phyloP scores from a whole-genome alignment of 2,888 invertebrate species.

The Spialia ferax region DNA sequence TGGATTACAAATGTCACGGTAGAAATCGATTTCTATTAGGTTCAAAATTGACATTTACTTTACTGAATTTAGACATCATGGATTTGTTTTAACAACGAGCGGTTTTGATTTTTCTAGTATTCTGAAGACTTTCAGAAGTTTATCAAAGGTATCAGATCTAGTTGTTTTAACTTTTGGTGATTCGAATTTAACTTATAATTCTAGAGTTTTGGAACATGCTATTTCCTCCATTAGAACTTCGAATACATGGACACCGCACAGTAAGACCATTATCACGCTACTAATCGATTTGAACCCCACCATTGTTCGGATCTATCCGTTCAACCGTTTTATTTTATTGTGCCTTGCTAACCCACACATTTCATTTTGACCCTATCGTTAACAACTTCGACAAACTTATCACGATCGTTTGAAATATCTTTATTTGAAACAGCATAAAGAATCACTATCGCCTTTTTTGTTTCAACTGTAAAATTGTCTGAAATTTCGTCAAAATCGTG shows the following conservation, averaged over 20 bases:
- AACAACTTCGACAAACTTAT: conserved; percentile 29
- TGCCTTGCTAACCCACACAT: conserved; percentile 68
- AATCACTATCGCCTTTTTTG: not conserved
- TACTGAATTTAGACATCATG: not conserved
- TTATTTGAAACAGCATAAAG: conserved; percentile 15
- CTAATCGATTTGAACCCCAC: conserved; percentile 83
- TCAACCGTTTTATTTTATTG: conserved; percentile 83
- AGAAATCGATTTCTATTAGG: conserved; percentile 23
- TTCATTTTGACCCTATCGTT: conserved; percentile 61
- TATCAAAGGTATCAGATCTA: too few relatives aligned
- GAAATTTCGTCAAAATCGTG: conserved; percentile 21
- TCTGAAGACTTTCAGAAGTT: too few relatives aligned
- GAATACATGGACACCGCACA: conserved; percentile 51
- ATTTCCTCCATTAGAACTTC: not conserved
- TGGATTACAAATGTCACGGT: conserved; percentile 23
- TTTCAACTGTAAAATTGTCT: not conserved
- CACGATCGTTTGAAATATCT: not conserved
- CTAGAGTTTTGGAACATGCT: not conserved
- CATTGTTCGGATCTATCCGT: conserved; percentile 71
- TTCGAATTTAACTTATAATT: too few relatives aligned
- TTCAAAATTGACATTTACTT: conserved; percentile 19
- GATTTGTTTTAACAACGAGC: conserved; percentile 5
- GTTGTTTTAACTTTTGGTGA: too few relatives aligned
- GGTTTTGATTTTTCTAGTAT: too few relatives aligned
- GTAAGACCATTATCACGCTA: conserved; percentile 72